Evolutionary conservation across 37 sponge, comb jelly and placozoan species (phyloP).

Genomic region (Amphimedon queenslandica): DNA sequence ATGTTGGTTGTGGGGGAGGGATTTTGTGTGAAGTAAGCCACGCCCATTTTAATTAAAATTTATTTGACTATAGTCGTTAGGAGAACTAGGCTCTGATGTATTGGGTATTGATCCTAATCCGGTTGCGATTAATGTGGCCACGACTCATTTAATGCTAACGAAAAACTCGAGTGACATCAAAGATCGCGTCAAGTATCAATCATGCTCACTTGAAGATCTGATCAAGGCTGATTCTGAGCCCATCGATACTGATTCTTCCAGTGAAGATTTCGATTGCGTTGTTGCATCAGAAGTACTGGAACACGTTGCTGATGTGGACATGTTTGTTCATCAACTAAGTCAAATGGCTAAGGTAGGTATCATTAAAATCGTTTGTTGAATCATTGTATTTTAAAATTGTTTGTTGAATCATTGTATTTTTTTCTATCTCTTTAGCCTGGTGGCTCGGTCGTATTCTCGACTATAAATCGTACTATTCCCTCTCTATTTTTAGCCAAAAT

Average conservation of each 20-base stretch:
- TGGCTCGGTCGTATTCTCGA: constrained; percentile 42
- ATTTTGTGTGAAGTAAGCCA: constrained; percentile 46
- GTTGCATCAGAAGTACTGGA: constrained; percentile 72
- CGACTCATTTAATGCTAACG: constrained; percentile 8
- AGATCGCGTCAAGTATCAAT: not conserved
- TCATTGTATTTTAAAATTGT: not conserved
- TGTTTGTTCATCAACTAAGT: constrained; percentile 19
- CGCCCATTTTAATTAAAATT: not conserved
- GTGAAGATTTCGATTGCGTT: constrained; percentile 29
- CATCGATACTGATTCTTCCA: not conserved
- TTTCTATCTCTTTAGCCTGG: constrained; percentile 32
- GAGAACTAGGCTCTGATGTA: constrained; percentile 51
- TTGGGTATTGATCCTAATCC: constrained; percentile 52
- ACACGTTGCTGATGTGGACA: constrained; percentile 38
- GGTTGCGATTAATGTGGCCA: constrained; percentile 22
- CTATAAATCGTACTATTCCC: constrained; percentile 48
- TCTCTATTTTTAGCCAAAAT: constrained; percentile 44
- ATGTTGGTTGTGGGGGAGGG: constrained; percentile 72
- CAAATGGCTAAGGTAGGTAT: constrained; percentile 47
- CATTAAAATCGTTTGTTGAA: too few relatives aligned
- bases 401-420: not conserved
- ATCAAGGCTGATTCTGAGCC: not conserved
- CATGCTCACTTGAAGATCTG: too few relatives aligned
- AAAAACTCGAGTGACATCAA: constrained; percentile 4
- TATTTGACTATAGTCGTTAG: constrained; percentile 32